A percentile compares a stretch with the other conserved stretches of the same genome.
Evolutionary conservation across 1,140 invertebrate species (phyloP).

Genomic region (Danaus plexippus): DNA sequence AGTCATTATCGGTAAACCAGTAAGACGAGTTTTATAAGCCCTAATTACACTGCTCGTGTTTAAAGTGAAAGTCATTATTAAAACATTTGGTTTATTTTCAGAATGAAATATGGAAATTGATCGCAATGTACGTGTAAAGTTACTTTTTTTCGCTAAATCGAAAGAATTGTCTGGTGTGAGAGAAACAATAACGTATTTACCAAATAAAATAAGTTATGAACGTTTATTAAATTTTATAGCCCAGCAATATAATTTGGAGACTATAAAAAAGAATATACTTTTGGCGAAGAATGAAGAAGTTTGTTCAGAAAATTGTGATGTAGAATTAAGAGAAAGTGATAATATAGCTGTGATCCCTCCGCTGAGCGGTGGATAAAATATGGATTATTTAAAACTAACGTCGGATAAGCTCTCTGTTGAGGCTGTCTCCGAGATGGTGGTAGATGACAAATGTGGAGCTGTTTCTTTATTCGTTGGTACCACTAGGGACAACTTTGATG

Average conservation of each 20-base stretch:
- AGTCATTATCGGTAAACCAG: no score
- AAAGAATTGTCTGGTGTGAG: slow-evolving; percentile 81
- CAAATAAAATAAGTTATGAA: slow-evolving; percentile 63
- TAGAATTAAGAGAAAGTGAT: slow-evolving; percentile 77
- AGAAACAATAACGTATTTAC: slow-evolving; percentile 70
- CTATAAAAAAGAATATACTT: slow-evolving; percentile 80
- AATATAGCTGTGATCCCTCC: slow-evolving; percentile 90
- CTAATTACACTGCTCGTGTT: no score
- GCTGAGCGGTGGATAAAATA: slow-evolving; percentile 85
- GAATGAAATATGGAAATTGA: slow-evolving; percentile 63
- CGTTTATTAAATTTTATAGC: slow-evolving; percentile 75
- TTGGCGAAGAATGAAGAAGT: slow-evolving; percentile 88
- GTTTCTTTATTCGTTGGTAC: slow-evolving; percentile 92
- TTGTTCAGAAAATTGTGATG: slow-evolving; percentile 69
- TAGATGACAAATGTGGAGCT: slow-evolving; percentile 86
- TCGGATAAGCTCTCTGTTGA: slow-evolving; percentile 79
- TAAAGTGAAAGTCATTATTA: background rate
- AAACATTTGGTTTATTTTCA: slow-evolving; percentile 24
- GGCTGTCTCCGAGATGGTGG: slow-evolving; percentile 77
- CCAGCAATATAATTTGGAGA: slow-evolving; percentile 75
- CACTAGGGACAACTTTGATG: slow-evolving; percentile 91
- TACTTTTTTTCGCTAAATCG: slow-evolving; percentile 91
- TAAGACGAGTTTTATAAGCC: no score
- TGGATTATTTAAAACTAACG: slow-evolving; percentile 80
- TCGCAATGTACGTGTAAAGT: slow-evolving; percentile 71